phyloP scores from a whole-genome alignment of 1,140 invertebrate genomes.

The Nephotettix cincticeps region DNA sequence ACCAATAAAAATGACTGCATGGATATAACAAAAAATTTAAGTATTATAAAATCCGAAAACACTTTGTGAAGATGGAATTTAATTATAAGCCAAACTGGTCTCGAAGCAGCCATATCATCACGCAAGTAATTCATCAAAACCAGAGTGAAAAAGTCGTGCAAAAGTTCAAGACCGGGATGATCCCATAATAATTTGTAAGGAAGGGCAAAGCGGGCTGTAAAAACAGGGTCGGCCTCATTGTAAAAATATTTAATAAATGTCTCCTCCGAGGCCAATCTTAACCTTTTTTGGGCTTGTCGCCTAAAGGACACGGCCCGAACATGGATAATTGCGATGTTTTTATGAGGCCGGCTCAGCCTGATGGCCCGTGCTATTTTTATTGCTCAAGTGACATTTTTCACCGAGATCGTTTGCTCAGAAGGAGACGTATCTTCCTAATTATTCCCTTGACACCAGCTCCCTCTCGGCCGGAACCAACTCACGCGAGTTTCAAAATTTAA shows the following conservation, averaged over 20 bases:
- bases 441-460: neutral
- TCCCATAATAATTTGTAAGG: slow-evolving; percentile 18
- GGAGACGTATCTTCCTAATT: slow-evolving; percentile 24
- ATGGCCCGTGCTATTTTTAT: slow-evolving; percentile 37
- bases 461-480: too few relatives aligned
- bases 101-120: too few relatives aligned
- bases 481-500: too few relatives aligned
- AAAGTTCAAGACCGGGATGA: slow-evolving; percentile 13
- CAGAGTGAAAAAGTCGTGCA: slow-evolving; percentile 4
- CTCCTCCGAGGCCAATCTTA: slow-evolving; percentile 41
- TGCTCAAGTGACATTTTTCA: slow-evolving; percentile 38
- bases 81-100: too few relatives aligned
- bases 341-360: slow-evolving; percentile 27
- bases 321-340: slow-evolving; percentile 35
- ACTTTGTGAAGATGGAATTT: too few relatives aligned
- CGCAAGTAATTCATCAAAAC: slow-evolving; percentile 6
- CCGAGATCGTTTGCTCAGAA: slow-evolving; percentile 24
- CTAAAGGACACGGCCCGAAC: slow-evolving; percentile 34
- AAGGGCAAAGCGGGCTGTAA: neutral
- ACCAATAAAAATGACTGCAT: too few relatives aligned
- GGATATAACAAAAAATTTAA: too few relatives aligned
- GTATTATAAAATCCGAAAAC: too few relatives aligned
- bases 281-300: slow-evolving; percentile 36
- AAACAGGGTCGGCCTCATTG: slow-evolving; percentile 1
- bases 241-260: slow-evolving; percentile 38